Percentiles rank a stretch among this genome's conserved stretches.
phyloP scores from a whole-genome alignment of 2,113 vertebrate species.

The Amblyornis subalaris region DNA sequence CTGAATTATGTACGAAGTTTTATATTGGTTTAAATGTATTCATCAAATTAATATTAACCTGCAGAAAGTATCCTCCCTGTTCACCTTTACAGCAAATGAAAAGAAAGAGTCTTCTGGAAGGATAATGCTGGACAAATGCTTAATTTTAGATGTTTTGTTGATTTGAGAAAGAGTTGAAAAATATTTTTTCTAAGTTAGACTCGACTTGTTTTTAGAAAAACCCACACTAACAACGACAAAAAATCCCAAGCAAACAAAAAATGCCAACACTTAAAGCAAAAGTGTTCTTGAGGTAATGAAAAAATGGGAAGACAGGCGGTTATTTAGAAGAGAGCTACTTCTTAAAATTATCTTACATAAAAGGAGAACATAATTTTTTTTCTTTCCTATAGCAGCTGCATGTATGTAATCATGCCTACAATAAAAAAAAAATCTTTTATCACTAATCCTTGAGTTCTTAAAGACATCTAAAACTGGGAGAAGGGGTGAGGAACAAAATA shows the following conservation, averaged over 20 bases:
- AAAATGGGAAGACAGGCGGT: not conserved
- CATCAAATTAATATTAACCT: not conserved
- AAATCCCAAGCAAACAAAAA: not conserved
- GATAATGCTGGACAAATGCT: not conserved
- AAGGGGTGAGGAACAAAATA: not conserved
- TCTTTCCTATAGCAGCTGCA: not conserved
- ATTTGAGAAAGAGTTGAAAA: not conserved
- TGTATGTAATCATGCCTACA: not conserved
- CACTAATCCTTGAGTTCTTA: not conserved
- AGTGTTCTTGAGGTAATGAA: not conserved
- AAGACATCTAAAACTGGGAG: not conserved
- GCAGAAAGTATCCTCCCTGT: not conserved
- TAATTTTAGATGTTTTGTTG: not conserved
- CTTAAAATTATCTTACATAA: not conserved
- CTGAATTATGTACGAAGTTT: not conserved
- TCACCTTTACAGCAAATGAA: not conserved
- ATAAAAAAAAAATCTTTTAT: not conserved
- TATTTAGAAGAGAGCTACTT: not conserved
- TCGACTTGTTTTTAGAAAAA: not conserved
- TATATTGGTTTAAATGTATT: not conserved
- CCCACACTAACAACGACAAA: not conserved
- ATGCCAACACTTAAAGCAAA: not conserved
- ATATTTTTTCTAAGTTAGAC: not conserved
- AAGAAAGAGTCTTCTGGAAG: not conserved
- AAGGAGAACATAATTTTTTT: not conserved